Evolutionary conservation across 2,888 invertebrate genomes (phyloP), one percentile per base, ranked within the genome.

Genomic region (Conops quadrifasciatus): DNA sequence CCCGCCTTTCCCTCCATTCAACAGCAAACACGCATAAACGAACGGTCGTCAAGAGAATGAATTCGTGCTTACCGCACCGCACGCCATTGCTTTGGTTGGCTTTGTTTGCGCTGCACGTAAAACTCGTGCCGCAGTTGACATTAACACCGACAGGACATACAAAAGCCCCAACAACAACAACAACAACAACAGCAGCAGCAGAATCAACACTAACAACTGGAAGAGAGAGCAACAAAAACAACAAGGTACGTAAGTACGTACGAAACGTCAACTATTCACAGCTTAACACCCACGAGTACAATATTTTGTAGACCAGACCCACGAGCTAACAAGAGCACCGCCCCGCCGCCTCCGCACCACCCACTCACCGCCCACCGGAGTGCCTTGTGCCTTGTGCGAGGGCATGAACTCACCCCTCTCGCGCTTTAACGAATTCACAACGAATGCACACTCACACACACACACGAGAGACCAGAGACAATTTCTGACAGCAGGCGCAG

Each of bases 231-330:
- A 49, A 49, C 49, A 49, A 49, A 4, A 19, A 19, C 49, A 49
- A n/a, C 28, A 62, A 53, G 28, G 16, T n/a, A 63, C 15, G 47
- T 28, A 47, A 3, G 49, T n/a, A 51, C n/a, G 11, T 69, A 67
- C 53, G 64, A 63, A 63, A 70, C 59, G 56, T 45, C 77, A 79
- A 79, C 78, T 80, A 78, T 83, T 83, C 83, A 81, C 82, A 82
- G 83, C 83, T 83, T 83, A 83, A 83, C 82, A 82, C 82, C 80
- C 82, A 78, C 81, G 81, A 81, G 82, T 81, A 80, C 79, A 81
- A 80, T 81, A 82, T 80, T 80, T 81, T 78, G 36, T 53, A 64
- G 75, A 77, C 53, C 16, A 11, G 21, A 70, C 19, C 62, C 16
- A 36, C 13, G 36, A 26, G 30, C 59, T n/a, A 19, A 47, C 30